These are phyloP conservation scores for Aelia acuminata DNA, from an alignment of 2,888 invertebrate genomes.

Conservation along the genomic window DNA sequence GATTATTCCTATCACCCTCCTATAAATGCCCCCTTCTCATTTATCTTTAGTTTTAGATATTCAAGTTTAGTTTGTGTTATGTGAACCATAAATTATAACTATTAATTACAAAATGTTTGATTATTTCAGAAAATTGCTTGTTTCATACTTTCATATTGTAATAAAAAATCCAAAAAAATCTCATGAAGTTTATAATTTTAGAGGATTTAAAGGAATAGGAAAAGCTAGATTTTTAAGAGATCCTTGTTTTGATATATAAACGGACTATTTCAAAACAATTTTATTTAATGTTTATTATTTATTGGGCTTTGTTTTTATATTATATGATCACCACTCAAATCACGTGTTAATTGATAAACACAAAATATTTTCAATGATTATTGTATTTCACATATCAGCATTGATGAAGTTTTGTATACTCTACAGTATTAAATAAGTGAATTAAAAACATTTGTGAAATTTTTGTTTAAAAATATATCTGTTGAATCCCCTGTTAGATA, in stretches of 20 bases:
- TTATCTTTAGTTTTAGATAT: slow-evolving; percentile 55
- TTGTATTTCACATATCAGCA: slow-evolving; percentile 55
- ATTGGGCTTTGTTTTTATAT: neutral
- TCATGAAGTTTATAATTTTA: slow-evolving; percentile 1
- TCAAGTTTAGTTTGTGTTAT: slow-evolving; percentile 48
- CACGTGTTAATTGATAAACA: neutral
- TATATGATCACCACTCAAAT: neutral
- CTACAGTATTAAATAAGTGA: slow-evolving; percentile 48
- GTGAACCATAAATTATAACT: slow-evolving; percentile 39
- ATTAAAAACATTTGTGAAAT: slow-evolving; percentile 41
- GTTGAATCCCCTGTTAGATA: neutral
- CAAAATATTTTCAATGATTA: slow-evolving; percentile 17
- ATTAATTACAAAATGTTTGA: slow-evolving; percentile 43
- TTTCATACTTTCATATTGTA: slow-evolving; percentile 55
- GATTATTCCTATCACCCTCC: neutral
- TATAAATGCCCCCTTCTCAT: slow-evolving; percentile 9
- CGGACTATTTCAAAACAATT: neutral
- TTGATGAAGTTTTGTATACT: slow-evolving; percentile 20
- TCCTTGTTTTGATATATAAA: neutral
- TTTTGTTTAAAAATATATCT: slow-evolving; percentile 43
- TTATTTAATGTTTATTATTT: slow-evolving; percentile 24
- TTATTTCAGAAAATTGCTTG: slow-evolving; percentile 8
- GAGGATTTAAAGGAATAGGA: slow-evolving; percentile 27
- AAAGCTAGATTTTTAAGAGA: slow-evolving; percentile 5
- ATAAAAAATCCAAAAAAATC: slow-evolving; percentile 45